Percentiles rank a stretch among this genome's conserved stretches.
These are phyloP conservation scores for Xenus cinereus DNA, from an alignment of 2,113 vertebrate genomes.

Conservation along the genomic window DNA sequence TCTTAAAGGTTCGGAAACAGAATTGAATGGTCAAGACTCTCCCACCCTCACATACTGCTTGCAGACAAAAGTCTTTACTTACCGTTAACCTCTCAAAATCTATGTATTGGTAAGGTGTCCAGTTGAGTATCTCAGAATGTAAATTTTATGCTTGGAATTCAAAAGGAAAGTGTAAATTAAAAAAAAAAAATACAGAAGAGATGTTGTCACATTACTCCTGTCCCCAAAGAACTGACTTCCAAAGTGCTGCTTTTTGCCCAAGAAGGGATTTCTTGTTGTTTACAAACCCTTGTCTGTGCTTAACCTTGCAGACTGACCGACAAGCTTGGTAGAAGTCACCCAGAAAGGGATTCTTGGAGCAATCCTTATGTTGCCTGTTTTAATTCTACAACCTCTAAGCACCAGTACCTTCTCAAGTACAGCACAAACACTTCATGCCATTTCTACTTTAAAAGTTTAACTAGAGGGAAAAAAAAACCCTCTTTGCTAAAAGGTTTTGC, in stretches of 20 bases:
- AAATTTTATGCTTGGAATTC: background rate
- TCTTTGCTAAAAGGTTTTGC: background rate
- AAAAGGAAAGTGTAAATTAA: background rate
- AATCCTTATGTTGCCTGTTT: background rate
- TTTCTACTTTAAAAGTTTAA: background rate
- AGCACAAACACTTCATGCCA: background rate
- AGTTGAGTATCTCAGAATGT: background rate
- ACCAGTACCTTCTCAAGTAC: background rate
- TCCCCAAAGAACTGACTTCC: background rate
- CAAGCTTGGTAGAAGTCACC: background rate
- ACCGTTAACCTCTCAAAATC: background rate
- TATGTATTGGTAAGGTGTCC: background rate
- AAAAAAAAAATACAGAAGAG: background rate
- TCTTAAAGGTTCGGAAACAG: background rate
- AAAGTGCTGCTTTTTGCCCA: background rate
- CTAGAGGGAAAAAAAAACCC: background rate
- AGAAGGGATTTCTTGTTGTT: background rate
- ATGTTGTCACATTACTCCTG: background rate
- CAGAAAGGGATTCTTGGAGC: background rate
- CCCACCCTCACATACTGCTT: background rate
- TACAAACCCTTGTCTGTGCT: background rate
- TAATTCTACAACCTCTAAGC: background rate
- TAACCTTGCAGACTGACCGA: background rate
- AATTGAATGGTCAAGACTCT: rapidly evolving
- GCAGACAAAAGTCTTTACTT: background rate